These are phyloP conservation scores for Daptonema setosum DNA, from an alignment of 2,888 invertebrate species.

Conservation along the genomic window DNA sequence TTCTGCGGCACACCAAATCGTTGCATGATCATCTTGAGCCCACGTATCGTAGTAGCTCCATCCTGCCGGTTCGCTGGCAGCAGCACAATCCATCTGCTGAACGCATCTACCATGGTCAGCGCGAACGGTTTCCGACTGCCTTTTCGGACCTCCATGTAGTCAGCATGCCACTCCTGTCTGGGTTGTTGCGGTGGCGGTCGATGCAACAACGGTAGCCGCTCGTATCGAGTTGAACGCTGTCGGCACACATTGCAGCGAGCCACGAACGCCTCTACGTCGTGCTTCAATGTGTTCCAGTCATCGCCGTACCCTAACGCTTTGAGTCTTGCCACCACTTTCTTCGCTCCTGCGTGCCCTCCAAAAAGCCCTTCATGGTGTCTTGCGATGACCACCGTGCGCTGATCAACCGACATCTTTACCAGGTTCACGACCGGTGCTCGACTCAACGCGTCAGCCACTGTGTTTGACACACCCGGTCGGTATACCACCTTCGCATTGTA, in stretches of 20 bases:
- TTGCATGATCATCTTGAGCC: too few species aligned
- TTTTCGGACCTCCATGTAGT: too few species aligned
- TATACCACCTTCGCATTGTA: background rate
- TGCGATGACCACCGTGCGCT: background rate
- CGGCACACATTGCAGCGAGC: background rate
- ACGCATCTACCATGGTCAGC: too few species aligned
- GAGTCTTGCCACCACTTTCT: background rate
- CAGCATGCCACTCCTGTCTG: background rate
- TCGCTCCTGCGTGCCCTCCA: background rate
- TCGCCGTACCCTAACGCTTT: background rate
- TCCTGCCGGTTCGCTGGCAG: too few species aligned
- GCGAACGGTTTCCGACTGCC: too few species aligned
- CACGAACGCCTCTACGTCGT: background rate
- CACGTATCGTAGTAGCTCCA: too few species aligned
- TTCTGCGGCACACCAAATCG: background rate
- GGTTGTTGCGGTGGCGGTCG: background rate
- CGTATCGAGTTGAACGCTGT: background rate
- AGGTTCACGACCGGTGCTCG: background rate
- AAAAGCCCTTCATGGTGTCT: background rate
- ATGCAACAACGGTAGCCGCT: background rate
- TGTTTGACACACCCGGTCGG: background rate
- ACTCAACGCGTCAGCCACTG: background rate
- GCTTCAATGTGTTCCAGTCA: background rate
- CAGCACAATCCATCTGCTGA: too few species aligned
- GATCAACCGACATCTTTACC: background rate